phyloP scores from a whole-genome alignment of 2,113 vertebrate species.

The Rattus rattus region DNA sequence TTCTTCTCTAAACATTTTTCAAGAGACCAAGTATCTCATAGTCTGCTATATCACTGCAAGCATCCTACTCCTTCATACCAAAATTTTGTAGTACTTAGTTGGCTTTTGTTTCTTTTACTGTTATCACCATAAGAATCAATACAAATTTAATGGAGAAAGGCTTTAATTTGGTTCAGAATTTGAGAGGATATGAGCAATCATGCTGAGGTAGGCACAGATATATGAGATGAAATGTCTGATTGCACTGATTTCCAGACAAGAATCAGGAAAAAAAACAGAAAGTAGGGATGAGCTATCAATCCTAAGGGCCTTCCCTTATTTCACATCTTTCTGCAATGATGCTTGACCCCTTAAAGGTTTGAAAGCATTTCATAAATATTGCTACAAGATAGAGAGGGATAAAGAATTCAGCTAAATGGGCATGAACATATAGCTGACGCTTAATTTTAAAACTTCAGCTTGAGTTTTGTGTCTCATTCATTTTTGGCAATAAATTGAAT shows the following conservation, averaged over 20 bases:
- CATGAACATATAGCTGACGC: not conserved
- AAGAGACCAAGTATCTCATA: not conserved
- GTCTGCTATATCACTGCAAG: not conserved
- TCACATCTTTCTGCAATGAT: not conserved
- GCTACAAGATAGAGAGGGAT: not conserved
- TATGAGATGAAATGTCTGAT: not conserved
- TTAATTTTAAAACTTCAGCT: not conserved
- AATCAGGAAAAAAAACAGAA: not conserved
- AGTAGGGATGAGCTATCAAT: not conserved
- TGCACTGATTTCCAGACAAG: not conserved
- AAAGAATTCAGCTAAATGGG: not conserved
- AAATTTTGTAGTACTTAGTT: not conserved
- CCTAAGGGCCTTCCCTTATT: not conserved
- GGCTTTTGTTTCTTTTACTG: not conserved
- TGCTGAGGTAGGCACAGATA: too few relatives aligned
- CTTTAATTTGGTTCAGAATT: not conserved
- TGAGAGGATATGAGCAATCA: not conserved
- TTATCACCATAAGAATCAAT: not conserved
- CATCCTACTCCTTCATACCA: not conserved
- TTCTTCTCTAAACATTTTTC: not conserved
- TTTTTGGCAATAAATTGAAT: not conserved
- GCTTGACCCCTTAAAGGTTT: fast-evolving
- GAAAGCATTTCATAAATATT: not conserved
- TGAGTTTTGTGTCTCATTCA: not conserved
- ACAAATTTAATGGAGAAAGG: not conserved